These are phyloP conservation scores for Prunella himalayana DNA, from an alignment of 2,113 vertebrate species.

Conservation along the genomic window DNA sequence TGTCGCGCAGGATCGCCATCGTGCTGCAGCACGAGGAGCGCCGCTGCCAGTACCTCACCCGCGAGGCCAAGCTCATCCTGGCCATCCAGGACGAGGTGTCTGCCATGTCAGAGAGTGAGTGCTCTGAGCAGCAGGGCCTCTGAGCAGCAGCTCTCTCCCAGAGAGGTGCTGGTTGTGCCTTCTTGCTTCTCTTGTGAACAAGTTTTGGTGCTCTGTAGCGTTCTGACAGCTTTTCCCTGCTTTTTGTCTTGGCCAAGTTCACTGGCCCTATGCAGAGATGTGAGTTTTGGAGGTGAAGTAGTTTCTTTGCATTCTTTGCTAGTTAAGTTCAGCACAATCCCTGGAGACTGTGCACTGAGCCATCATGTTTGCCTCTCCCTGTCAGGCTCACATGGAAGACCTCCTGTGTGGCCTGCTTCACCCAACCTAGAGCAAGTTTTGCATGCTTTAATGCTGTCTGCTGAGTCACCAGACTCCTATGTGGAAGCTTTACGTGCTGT, in stretches of 20 bases:
- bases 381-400: not conserved
- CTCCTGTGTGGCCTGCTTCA: not conserved
- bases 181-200: not conserved
- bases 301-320: not conserved
- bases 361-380: not conserved
- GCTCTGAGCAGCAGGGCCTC: not conserved
- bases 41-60: slow-evolving; percentile 94
- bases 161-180: not conserved
- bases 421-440: not conserved
- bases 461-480: not conserved
- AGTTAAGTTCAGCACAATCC: not conserved
- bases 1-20: slow-evolving; percentile 91
- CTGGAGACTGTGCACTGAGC: not conserved
- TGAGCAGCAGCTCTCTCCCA: not conserved
- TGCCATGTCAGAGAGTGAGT: slow-evolving; percentile 87
- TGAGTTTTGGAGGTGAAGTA: not conserved
- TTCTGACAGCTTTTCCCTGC: not conserved
- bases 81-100: slow-evolving; percentile 94
- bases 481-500: not conserved
- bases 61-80: slow-evolving; percentile 95
- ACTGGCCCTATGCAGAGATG: not conserved
- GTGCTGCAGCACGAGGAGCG: slow-evolving; percentile 95
- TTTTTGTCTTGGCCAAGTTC: not conserved
- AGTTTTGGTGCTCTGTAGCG: not conserved
- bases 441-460: not conserved